These are phyloP conservation scores for Ibycter americanus DNA, from an alignment of 2,797 vertebrate genomes.

Conservation along the genomic window DNA sequence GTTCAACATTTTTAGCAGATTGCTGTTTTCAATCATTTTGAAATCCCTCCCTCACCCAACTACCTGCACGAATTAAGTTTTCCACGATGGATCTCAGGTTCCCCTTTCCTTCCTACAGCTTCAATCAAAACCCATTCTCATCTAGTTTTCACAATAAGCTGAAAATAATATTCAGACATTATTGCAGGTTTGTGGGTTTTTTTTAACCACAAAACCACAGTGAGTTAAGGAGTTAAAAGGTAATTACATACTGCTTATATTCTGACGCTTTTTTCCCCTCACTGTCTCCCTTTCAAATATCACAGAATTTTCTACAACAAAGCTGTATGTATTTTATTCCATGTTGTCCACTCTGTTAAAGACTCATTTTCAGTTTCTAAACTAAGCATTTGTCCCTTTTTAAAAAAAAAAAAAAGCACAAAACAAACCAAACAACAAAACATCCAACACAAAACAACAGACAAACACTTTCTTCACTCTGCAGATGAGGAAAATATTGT, in stretches of 20 bases:
- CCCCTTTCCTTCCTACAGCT: background rate
- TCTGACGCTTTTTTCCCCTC: background rate
- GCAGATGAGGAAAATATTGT: no score
- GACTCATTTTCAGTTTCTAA: background rate
- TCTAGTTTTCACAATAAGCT: background rate
- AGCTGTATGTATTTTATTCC: background rate
- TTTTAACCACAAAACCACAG: no score
- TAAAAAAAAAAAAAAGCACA: no score
- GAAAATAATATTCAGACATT: background rate
- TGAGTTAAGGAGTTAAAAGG: background rate
- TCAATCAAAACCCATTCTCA: background rate
- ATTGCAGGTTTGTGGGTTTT: background rate
- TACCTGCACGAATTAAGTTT: background rate
- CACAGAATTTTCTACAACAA: background rate
- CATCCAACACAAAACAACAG: background rate
- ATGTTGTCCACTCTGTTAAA: background rate
- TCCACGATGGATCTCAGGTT: background rate
- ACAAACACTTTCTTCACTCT: background rate
- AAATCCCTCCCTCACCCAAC: background rate
- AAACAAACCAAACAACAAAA: background rate
- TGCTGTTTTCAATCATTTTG: background rate
- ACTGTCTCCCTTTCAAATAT: background rate
- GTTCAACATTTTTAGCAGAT: background rate
- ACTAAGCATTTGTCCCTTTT: background rate
- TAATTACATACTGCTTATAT: background rate